Conservation (phyloP, 2,888 invertebrate species). For the Subacronicta megacephala region DNA sequence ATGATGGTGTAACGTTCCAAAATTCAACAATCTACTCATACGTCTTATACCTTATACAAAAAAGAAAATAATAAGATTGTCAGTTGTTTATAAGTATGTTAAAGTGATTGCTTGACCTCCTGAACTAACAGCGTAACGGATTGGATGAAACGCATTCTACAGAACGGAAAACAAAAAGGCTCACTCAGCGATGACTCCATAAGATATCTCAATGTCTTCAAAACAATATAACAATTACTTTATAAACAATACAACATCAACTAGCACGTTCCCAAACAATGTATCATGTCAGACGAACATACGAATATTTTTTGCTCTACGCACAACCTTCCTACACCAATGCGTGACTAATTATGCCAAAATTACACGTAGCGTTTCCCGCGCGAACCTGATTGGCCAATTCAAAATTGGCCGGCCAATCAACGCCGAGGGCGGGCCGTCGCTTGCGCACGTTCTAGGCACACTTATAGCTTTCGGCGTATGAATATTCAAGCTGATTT, state of each 20-base stretch:
- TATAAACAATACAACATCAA: slow-evolving; percentile 42
- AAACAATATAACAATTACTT: slow-evolving; percentile 47
- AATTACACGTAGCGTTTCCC: slow-evolving; percentile 79
- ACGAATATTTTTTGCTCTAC: slow-evolving; percentile 50
- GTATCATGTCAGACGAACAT: slow-evolving; percentile 49
- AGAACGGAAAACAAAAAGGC: slow-evolving; percentile 8
- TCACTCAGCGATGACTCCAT: slow-evolving; percentile 18
- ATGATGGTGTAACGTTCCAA: no score
- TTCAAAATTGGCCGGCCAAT: slow-evolving; percentile 82
- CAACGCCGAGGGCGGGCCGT: slow-evolving; percentile 79
- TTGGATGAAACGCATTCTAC: not conserved
- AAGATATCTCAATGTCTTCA: slow-evolving; percentile 41
- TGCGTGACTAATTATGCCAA: slow-evolving; percentile 89
- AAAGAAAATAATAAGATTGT: not conserved
- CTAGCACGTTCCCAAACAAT: slow-evolving; percentile 51
- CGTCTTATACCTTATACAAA: not conserved
- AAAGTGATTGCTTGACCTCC: slow-evolving; percentile 3
- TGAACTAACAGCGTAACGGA: slow-evolving; percentile 6
- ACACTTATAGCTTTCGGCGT: slow-evolving; percentile 63
- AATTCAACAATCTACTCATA: no score
- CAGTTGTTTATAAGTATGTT: no score
- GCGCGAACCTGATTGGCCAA: slow-evolving; percentile 77
- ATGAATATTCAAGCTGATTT: slow-evolving; percentile 80
- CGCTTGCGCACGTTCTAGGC: slow-evolving; percentile 82
- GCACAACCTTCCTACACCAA: slow-evolving; percentile 68